Conservation (phyloP, 2,888 invertebrate species). For the Nasonovia ribisnigri region DNA sequence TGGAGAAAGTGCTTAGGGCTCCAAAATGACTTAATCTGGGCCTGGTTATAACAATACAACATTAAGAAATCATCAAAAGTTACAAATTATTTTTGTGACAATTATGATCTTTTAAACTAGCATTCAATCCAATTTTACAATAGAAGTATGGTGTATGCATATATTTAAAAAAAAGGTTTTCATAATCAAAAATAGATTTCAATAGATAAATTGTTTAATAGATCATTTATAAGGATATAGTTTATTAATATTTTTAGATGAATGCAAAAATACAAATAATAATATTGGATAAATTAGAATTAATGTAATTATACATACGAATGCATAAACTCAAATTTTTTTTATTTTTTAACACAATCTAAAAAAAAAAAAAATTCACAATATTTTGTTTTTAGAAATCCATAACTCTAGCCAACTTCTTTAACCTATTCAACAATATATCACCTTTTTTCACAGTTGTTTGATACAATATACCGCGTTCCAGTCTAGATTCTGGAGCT, state of each 20-base stretch:
- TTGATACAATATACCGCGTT: conserved; percentile 84
- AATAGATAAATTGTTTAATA: background rate
- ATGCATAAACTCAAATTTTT: background rate
- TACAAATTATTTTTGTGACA: no score
- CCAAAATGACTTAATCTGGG: no score
- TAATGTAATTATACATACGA: background rate
- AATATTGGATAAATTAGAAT: conserved; percentile 13
- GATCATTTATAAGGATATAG: background rate
- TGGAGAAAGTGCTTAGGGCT: no score
- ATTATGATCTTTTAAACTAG: background rate
- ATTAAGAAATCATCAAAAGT: no score
- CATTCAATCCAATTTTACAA: background rate
- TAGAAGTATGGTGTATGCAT: background rate
- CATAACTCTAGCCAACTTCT: conserved; percentile 98
- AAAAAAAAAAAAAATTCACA: conserved; percentile 36
- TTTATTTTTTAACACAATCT: conserved; percentile 16
- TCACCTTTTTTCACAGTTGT: conserved; percentile 99
- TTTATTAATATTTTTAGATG: background rate
- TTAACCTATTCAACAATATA: conserved; percentile 95
- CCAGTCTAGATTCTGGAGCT: conserved; percentile 71
- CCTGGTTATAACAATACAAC: no score
- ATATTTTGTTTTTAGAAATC: conserved; percentile 81
- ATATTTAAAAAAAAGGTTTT: background rate
- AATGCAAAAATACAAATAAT: conserved; percentile 8
- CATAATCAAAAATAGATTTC: background rate